A percentile compares a stretch with the other conserved stretches of the same genome.
These are phyloP conservation scores for Thamnophis elegans DNA, from an alignment of 2,797 vertebrate species.

Conservation along the genomic window DNA sequence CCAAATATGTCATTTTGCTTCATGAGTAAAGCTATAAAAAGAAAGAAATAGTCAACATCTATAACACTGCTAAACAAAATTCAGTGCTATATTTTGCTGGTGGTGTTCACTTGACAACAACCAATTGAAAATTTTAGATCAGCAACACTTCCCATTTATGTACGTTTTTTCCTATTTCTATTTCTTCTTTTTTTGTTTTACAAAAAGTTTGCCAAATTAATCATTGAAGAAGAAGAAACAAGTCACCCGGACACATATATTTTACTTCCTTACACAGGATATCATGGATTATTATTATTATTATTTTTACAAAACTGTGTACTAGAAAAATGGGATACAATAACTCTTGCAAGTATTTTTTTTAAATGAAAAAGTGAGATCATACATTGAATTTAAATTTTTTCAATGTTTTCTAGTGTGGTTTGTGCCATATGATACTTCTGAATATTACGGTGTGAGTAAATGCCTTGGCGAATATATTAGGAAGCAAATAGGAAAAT, in stretches of 20 bases:
- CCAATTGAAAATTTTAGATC: conserved; percentile 17
- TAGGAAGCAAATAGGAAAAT: neutral
- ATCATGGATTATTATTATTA: neutral
- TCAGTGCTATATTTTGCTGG: neutral
- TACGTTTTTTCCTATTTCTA: neutral
- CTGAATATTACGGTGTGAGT: neutral
- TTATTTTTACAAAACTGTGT: neutral
- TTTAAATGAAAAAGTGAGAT: neutral
- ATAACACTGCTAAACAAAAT: neutral
- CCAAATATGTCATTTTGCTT: neutral
- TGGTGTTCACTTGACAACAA: neutral
- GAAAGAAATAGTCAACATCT: neutral
- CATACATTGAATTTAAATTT: neutral
- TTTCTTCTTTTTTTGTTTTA: neutral
- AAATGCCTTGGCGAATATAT: neutral
- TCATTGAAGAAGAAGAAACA: neutral
- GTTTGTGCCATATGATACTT: neutral
- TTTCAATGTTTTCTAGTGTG: neutral
- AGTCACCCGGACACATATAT: neutral
- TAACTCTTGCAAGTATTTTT: neutral
- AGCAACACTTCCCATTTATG: conserved; percentile 18
- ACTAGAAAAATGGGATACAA: neutral
- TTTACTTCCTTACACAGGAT: neutral
- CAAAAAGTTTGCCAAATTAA: neutral
- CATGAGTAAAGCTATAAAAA: conserved; percentile 12